Evolutionary conservation across 2,888 invertebrate species (phyloP), one percentile per base, ranked within the genome.

Genomic region (Sipunculus nudus): DNA sequence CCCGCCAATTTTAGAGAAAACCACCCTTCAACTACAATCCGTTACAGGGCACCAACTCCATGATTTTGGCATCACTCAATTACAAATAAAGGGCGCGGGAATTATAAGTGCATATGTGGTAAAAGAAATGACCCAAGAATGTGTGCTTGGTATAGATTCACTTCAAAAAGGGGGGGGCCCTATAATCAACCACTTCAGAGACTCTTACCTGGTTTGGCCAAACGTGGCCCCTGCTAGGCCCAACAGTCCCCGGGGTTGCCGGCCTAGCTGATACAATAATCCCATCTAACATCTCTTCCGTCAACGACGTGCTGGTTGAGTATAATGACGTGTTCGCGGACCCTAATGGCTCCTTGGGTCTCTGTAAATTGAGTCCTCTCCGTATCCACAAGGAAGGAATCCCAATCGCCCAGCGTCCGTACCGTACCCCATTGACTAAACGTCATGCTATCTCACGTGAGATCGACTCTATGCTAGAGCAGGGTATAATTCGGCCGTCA

Each of bases 401-500:
- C 5, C 58, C 50, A 10, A 31, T 58, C 31, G 3, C 23, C 5
- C 58, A 58, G 26, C 21, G 46, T 4, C 32, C 53, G 1, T 59
- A 59, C 31, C 6, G 59, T 19, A 21, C 23, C 8, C 53, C 53
- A 3, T 21, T 47, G n/a, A 25, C 25, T 10, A 59, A 59, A 21
- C 16, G 52, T 23, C 29, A 46, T 2, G 8, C n/a, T 13, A n/a
- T 52, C 2, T 31, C 35, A 21, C 25, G 38, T 3, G 53, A 59
- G 21, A 45, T 58, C 6, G 46, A 52, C 2, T 40, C 21, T n/a
- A 52, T 59, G 53, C 21, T 59, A 35, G 26, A n/a, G 23, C 31
- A 47, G 10, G 59, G 59, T 2, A 29, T 59, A 2, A 59, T 59
- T 26, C n/a, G 26, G 13, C 46, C 47, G 1, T 46, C 46, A 25